These are phyloP conservation scores for Zoroaster sp. DNA, from an alignment of 53 echinoderm and acorn worm species.

Conservation along the genomic window DNA sequence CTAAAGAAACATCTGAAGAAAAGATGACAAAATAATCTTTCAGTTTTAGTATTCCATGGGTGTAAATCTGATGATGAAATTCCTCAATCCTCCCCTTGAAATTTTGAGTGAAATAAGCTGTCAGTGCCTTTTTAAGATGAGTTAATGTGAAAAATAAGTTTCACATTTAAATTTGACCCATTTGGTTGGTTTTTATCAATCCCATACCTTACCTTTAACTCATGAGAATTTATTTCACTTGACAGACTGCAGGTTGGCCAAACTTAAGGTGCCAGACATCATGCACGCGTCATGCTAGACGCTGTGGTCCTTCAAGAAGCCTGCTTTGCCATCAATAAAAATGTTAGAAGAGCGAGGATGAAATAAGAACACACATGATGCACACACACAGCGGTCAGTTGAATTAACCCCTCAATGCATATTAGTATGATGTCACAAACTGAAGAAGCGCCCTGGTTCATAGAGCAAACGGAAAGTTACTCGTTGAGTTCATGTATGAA, in stretches of 20 bases:
- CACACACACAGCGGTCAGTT: conserved; percentile 75
- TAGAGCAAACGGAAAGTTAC: no score
- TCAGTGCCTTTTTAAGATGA: background rate
- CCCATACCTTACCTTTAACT: background rate
- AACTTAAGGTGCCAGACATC: conserved; percentile 73
- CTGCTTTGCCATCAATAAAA: conserved; percentile 71
- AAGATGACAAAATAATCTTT: no score
- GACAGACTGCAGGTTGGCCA: conserved; percentile 96
- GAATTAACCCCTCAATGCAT: no score
- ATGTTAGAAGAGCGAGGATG: conserved; percentile 81
- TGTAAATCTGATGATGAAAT: no score
- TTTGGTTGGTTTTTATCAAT: background rate
- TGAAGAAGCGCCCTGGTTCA: no score
- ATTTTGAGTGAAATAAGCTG: background rate
- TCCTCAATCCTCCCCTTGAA: no score
- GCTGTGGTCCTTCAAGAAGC: conserved; percentile 91
- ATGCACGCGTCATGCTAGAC: conserved; percentile 69
- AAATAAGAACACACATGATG: conserved; percentile 96
- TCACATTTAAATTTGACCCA: background rate
- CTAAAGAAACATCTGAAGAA: no score
- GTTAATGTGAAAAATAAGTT: background rate
- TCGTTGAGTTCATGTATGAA: no score
- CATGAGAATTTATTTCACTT: no score
- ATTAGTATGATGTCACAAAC: no score
- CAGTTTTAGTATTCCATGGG: no score